These are phyloP conservation scores for Lates japonicus DNA, from an alignment of 2,797 vertebrate species.

Conservation along the genomic window DNA sequence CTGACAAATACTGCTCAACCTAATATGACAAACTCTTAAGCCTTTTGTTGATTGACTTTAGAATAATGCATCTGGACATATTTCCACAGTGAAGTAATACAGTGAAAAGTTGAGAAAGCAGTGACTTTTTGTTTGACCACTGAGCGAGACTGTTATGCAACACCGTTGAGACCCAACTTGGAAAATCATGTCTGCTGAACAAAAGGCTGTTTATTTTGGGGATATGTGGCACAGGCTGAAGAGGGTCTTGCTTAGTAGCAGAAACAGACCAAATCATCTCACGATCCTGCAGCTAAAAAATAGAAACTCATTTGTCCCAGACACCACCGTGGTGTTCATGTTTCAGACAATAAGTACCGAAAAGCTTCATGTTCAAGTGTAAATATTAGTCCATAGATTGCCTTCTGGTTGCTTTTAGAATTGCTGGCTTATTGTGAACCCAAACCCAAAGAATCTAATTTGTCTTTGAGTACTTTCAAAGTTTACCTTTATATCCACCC, in stretches of 20 bases:
- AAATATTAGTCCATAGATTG: constrained; percentile 61
- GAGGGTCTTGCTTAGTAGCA: constrained; percentile 65
- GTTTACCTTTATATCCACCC: constrained; percentile 46
- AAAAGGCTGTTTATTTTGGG: constrained; percentile 82
- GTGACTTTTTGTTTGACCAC: constrained; percentile 80
- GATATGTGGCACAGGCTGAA: constrained; percentile 70
- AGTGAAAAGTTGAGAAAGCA: constrained; percentile 70
- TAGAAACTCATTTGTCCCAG: constrained; percentile 77
- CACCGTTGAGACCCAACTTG: constrained; percentile 78
- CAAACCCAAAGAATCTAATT: constrained; percentile 35
- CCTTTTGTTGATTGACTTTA: constrained; percentile 40
- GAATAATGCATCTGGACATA: constrained; percentile 50
- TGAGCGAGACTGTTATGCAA: constrained; percentile 79
- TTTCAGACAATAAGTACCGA: constrained; percentile 66
- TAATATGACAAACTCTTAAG: background rate
- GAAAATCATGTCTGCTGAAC: constrained; percentile 78
- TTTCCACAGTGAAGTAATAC: constrained; percentile 57
- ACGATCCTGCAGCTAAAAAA: constrained; percentile 76
- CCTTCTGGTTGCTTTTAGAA: constrained; percentile 32
- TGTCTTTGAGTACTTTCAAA: constrained; percentile 42
- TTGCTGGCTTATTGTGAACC: constrained; percentile 34
- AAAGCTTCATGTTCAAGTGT: constrained; percentile 51
- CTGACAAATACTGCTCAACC: background rate
- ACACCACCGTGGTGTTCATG: constrained; percentile 55
- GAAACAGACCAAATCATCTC: constrained; percentile 79